Evolutionary conservation across 2,797 vertebrate genomes (phyloP), one percentile per base, ranked within the genome.

Genomic region (Chaenodraco wilsoni): DNA sequence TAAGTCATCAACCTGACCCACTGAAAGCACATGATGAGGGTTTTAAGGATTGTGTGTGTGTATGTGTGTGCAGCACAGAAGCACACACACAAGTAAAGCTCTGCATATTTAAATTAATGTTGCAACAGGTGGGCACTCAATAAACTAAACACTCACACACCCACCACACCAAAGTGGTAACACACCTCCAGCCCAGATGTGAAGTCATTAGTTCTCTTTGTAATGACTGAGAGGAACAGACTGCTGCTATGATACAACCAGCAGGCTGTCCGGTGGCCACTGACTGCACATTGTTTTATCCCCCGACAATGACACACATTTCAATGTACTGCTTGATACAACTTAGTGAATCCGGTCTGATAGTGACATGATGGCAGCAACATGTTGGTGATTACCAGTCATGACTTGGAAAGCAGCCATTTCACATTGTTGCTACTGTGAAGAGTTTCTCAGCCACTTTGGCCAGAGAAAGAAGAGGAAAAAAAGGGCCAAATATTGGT

Each of bases 21-120:
- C 78, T 84, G 89, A 87, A 93, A 90, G 81, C 72, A 56, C 75
- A 41, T 82, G 57, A 87, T 91, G 69, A 90, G 84, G 84, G 60
- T 79, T 78, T 71, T 13, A 61, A 27, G 33, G n/a, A 43, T 70
- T 43, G 69, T 23, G 23, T 75, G 21, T 67, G 55, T 46, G 57
- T n/a, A 51, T 0, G 54, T 9, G 69, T 14, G 57, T 45, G 58
- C 44, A 27, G 27, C 27, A 27, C 3, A 27, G 27, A 27, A 27
- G 27, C 27, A 27, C 27, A 27, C 27, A 27, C 27, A 57, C 23
- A 58, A 63, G 46, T 43, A 43, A 49, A 63, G 23, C 5, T 65
- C 23, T 19, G 51, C 19, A 61, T 50, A 69, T 79, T 72, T 51
- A 41, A 45, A 45, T 85, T 77, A 31, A 19, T 23, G 56, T 49